These are phyloP conservation scores for Sylvilagus bachmani DNA, from an alignment of 2,113 vertebrate species.

Conservation along the genomic window DNA sequence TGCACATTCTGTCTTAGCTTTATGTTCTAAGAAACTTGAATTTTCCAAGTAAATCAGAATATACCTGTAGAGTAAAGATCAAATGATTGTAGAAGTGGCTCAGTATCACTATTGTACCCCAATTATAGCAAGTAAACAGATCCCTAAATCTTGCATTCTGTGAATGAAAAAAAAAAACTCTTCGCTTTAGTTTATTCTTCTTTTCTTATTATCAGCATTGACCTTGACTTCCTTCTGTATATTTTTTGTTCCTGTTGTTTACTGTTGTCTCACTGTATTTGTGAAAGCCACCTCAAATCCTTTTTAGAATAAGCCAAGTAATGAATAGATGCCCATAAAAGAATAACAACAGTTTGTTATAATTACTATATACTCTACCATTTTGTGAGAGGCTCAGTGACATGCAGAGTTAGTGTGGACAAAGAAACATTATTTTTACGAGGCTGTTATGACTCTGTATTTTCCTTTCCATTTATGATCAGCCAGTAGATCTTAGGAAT, in stretches of 20 bases:
- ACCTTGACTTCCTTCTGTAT: constrained; percentile 19
- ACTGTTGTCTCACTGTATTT: constrained; percentile 24
- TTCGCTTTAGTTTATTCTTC: constrained; percentile 9
- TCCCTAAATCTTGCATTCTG: neutral
- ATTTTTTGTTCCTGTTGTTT: constrained; percentile 34
- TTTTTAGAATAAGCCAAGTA: neutral
- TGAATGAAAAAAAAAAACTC: neutral
- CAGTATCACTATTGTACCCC: neutral
- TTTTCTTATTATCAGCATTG: constrained; percentile 30
- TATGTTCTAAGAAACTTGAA: constrained; percentile 33
- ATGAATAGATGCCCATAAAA: neutral
- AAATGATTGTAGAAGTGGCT: constrained; percentile 15
- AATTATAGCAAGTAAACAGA: neutral
- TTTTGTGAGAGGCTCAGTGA: neutral
- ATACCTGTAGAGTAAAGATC: constrained; percentile 23
- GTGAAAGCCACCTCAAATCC: neutral
- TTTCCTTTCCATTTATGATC: neutral
- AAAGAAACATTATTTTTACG: constrained; percentile 38
- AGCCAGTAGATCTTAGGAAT: neutral
- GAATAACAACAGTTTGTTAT: neutral
- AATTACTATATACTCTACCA: neutral
- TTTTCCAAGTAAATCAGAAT: constrained; percentile 50
- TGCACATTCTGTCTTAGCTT: constrained; percentile 33
- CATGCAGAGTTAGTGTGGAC: neutral
- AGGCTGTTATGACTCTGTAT: neutral